These are phyloP conservation scores for Caenorhabditis virilis DNA, from an alignment of 2,888 invertebrate species.

Conservation along the genomic window DNA sequence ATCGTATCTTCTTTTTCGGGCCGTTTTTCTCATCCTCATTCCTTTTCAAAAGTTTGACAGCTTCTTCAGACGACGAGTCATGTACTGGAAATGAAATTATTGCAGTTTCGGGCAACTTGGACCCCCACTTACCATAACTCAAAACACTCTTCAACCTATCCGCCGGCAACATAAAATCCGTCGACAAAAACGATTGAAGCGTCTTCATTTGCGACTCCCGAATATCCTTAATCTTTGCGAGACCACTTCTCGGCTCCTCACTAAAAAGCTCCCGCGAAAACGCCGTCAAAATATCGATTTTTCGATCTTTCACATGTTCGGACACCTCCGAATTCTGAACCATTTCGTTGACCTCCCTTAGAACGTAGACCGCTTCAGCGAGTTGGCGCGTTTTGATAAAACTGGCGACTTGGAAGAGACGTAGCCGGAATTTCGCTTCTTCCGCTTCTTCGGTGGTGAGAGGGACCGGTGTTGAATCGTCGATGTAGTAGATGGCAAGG, in stretches of 20 bases:
- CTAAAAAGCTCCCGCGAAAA: constrained; percentile 18
- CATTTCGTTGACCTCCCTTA: not conserved
- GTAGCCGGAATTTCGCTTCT: constrained; percentile 11
- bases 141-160: constrained; percentile 30
- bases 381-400: constrained; percentile 11
- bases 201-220: constrained; percentile 17
- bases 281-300: constrained; percentile 8
- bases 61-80: constrained; percentile 14
- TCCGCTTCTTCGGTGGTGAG: constrained; percentile 3
- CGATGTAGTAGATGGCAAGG: constrained; percentile 43
- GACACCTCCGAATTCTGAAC: constrained; percentile 3
- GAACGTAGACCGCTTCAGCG: constrained; percentile 14
- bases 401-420: constrained; percentile 24
- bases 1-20: no score
- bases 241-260: not conserved
- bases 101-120: not conserved
- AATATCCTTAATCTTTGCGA: not conserved
- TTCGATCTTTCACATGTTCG: not conserved
- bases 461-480: constrained; percentile 13
- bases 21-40: no score
- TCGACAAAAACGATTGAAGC: constrained; percentile 26
- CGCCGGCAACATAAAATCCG: constrained; percentile 36
- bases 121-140: constrained; percentile 12
- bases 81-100: constrained; percentile 6
- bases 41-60: no score